Percentiles rank a stretch among this genome's conserved stretches.
Conservation (phyloP, 1,140 invertebrate genomes). For the Diachasmimorpha longicaudata region DNA sequence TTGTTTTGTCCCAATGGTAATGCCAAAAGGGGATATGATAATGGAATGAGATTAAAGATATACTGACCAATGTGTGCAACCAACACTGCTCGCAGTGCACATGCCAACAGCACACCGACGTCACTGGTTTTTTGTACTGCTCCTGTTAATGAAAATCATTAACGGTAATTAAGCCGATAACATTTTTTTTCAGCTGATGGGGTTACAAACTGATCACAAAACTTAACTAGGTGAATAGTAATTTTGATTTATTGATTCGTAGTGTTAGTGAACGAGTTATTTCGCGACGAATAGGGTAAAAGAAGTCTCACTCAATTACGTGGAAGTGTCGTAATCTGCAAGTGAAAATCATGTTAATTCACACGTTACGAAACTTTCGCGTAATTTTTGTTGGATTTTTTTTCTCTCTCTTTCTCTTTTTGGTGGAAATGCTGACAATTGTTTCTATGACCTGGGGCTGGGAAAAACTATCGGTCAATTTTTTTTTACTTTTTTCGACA, state of each 20-base stretch:
- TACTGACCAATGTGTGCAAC: slow-evolving; percentile 81
- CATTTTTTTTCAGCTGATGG: background rate
- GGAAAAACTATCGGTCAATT: too few relatives aligned
- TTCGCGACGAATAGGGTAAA: too few relatives aligned
- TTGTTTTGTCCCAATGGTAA: slow-evolving; percentile 7
- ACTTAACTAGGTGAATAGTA: background rate
- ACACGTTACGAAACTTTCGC: too few relatives aligned
- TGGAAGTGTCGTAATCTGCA: too few relatives aligned
- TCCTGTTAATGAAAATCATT: slow-evolving; percentile 59
- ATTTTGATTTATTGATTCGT: background rate
- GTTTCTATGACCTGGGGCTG: too few relatives aligned
- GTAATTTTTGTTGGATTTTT: too few relatives aligned
- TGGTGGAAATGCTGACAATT: too few relatives aligned
- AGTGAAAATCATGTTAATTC: too few relatives aligned
- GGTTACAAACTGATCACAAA: background rate
- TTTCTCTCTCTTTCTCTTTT: too few relatives aligned
- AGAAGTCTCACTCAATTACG: too few relatives aligned
- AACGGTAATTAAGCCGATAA: background rate
- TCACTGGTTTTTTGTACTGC: slow-evolving; percentile 83
- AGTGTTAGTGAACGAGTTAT: too few relatives aligned
- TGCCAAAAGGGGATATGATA: background rate
- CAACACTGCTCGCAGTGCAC: slow-evolving; percentile 95
- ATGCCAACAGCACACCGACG: slow-evolving; percentile 96
- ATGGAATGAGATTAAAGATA: slow-evolving; percentile 10
- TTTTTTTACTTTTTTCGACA: too few relatives aligned